Evolutionary conservation across 1,140 invertebrate species (phyloP), one percentile per base, ranked within the genome.

Genomic region (Aphidius ervi): DNA sequence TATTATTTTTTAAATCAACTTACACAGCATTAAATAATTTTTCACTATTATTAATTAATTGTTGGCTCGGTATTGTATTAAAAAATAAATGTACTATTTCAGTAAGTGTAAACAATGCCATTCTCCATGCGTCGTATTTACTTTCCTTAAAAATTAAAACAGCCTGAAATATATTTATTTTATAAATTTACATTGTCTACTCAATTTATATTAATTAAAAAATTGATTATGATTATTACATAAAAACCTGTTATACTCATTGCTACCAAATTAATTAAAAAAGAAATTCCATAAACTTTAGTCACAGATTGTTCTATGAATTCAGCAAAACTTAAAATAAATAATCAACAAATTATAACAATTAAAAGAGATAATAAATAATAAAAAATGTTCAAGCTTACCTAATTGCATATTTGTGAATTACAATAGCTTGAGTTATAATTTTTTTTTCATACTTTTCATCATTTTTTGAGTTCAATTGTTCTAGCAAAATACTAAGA

Each of bases 341-440:
- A n/a, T 23, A 23, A 23, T 23, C 3, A 23, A 23, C 3, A 23
- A 23, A 23, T 23, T 23, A 23, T 23, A n/a, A n/a, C 3, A 23
- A 23, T 23, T 23, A 23, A 23, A 2, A 23, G 3, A 23, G 3
- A 1, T 23, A 23, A 2, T 23, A 23, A 23, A 2, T 23, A 23
- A 23, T 23, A 2, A 23, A 23, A 23, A 23, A 43, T 43, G 1
- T 43, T 7, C 2, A 1, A 42, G 42, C 39, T 6, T 54, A 54
- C 52, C 4, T 10, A 16, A 54, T 54, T 16, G 52, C 52, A 16
- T 40, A 40, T 10, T 54, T 40, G 42, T 54, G 52, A 16, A 54
- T 6, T 6, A 42, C 5, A 7, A 54, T 6, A 2, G 52, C 52
- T 20, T 7, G 5, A 6, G 4, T 9, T 6, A 54, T 42, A 2